Evolutionary conservation across 1,140 invertebrate species (phyloP).

Genomic region (Rhopalosiphum maidis): DNA sequence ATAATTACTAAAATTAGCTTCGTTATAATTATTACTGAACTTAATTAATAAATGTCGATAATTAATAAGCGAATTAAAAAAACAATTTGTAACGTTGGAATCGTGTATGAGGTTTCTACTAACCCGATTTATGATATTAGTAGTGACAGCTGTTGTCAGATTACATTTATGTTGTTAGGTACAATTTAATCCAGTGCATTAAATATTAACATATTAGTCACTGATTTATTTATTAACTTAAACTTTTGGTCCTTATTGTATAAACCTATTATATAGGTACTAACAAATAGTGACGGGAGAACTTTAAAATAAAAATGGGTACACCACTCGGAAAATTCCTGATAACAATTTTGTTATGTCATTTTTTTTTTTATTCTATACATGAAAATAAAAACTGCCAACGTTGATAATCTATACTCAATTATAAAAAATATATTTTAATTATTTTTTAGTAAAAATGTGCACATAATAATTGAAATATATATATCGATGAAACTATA

Average conservation of each 20-base stretch:
- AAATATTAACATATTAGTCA: constrained; percentile 5
- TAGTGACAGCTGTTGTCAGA: not conserved
- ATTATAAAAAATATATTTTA: not conserved
- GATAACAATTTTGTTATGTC: not conserved
- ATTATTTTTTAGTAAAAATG: not conserved
- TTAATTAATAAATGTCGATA: too few species aligned
- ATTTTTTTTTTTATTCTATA: not conserved
- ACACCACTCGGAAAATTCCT: not conserved
- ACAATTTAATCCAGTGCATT: not conserved
- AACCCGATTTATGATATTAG: not conserved
- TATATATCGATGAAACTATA: too few species aligned
- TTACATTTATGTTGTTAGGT: not conserved
- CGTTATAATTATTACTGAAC: too few species aligned
- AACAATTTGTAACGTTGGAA: not conserved
- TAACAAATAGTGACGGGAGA: not conserved
- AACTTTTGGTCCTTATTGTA: not conserved
- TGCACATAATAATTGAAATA: not conserved
- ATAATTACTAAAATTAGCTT: too few species aligned
- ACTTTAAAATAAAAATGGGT: not conserved
- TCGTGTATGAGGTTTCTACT: not conserved
- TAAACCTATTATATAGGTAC: not conserved
- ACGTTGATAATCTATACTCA: not conserved
- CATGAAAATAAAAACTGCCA: not conserved
- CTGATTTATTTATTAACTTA: not conserved
- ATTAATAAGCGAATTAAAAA: too few species aligned